Conservation (phyloP, 2,797 vertebrate genomes). For the Pyrocephalus nanus region DNA sequence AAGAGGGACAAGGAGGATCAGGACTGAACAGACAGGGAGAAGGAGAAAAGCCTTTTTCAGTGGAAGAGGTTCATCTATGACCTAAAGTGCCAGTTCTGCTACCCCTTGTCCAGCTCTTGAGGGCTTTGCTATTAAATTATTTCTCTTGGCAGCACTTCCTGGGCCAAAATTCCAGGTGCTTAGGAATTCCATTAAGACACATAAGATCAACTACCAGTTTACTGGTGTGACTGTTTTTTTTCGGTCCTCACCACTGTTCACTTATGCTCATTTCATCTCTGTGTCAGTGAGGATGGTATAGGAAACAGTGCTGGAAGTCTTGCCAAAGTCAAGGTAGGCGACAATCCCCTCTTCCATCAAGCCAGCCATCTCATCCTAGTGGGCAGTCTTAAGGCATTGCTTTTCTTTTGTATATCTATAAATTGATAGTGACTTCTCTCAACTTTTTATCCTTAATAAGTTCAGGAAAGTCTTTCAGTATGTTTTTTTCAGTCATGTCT, state of each 20-base stretch:
- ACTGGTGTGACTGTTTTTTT: background rate
- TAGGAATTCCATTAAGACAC: background rate
- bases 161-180: background rate
- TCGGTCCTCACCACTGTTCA: background rate
- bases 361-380: background rate
- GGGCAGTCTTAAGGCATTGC: rapidly evolving
- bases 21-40: background rate
- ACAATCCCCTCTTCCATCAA: background rate
- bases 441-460: background rate
- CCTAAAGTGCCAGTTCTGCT: background rate
- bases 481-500: background rate
- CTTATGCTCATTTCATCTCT: background rate
- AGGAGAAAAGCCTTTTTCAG: background rate
- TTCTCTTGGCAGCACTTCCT: background rate
- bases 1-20: background rate
- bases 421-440: background rate
- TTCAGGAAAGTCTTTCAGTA: background rate
- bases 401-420: background rate
- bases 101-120: rapidly evolving
- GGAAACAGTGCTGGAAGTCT: background rate
- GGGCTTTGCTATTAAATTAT: background rate
- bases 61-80: background rate
- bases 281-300: background rate
- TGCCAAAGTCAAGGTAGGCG: background rate
- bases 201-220: background rate